These are phyloP conservation scores for Scaptodrosophila latifasciaeformis DNA, from an alignment of 2,888 invertebrate species.

Conservation along the genomic window DNA sequence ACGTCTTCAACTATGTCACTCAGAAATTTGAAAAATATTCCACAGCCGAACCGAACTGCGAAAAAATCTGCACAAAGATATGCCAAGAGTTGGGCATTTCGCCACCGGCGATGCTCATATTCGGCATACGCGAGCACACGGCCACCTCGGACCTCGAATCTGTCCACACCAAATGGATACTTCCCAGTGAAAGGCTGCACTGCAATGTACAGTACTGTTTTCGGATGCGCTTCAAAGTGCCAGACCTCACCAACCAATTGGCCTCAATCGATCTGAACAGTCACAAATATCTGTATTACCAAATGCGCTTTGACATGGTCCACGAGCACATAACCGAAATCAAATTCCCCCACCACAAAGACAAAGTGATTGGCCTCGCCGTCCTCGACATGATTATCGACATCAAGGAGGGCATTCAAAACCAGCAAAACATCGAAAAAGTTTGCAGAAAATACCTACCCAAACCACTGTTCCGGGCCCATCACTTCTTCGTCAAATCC, in stretches of 20 bases:
- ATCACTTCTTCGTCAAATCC: slow-evolving; percentile 85
- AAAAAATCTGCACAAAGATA: slow-evolving; percentile 83
- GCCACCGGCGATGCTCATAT: slow-evolving; percentile 85
- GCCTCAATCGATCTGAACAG: slow-evolving; percentile 81
- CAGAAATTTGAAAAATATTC: slow-evolving; percentile 56
- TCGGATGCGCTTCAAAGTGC: slow-evolving; percentile 86
- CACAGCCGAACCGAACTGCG: slow-evolving; percentile 76
- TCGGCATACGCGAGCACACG: slow-evolving; percentile 81
- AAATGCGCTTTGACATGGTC: slow-evolving; percentile 87
- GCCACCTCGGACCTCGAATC: slow-evolving; percentile 36
- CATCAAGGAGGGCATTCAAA: slow-evolving; percentile 83
- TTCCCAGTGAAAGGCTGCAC: slow-evolving; percentile 79
- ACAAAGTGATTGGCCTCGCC: slow-evolving; percentile 87
- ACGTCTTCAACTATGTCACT: slow-evolving; percentile 65
- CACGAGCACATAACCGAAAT: slow-evolving; percentile 87
- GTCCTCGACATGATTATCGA: slow-evolving; percentile 92
- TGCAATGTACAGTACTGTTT: slow-evolving; percentile 81
- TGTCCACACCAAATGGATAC: slow-evolving; percentile 77
- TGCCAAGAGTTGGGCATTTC: slow-evolving; percentile 85
- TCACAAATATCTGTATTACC: slow-evolving; percentile 90
- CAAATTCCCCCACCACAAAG: slow-evolving; percentile 84
- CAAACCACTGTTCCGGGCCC: slow-evolving; percentile 83
- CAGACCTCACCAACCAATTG: slow-evolving; percentile 66
- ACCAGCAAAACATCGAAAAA: slow-evolving; percentile 82
- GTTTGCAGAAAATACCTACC: slow-evolving; percentile 91